Conservation (phyloP, 2,888 invertebrate genomes). For the Tuta absoluta region DNA sequence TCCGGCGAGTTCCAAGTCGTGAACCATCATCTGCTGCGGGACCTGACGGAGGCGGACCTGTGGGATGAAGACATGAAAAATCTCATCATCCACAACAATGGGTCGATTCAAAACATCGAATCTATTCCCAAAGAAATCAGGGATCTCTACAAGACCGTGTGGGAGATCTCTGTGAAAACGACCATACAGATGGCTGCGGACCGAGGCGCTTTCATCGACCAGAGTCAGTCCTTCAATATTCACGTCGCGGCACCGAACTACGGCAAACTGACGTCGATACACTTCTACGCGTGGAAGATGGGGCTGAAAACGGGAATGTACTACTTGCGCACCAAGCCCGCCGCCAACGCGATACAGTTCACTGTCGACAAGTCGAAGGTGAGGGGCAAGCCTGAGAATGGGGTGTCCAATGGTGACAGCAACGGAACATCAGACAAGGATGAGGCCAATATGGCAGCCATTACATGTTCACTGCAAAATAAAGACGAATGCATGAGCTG, state of each 20-base stretch:
- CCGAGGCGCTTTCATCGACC: slow-evolving; percentile 98
- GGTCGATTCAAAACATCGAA: slow-evolving; percentile 95
- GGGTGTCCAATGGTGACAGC: slow-evolving; percentile 27
- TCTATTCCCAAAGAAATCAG: slow-evolving; percentile 92
- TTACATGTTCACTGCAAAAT: slow-evolving; percentile 93
- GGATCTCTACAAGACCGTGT: slow-evolving; percentile 96
- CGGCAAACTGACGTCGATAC: slow-evolving; percentile 97
- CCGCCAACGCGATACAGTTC: slow-evolving; percentile 97
- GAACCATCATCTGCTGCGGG: slow-evolving; percentile 96
- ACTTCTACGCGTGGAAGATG: slow-evolving; percentile 98
- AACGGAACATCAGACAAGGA: slow-evolving; percentile 57
- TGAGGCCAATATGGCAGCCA: slow-evolving; percentile 84
- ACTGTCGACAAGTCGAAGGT: slow-evolving; percentile 92
- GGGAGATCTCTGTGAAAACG: slow-evolving; percentile 97
- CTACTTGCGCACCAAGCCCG: slow-evolving; percentile 97
- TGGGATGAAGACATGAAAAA: slow-evolving; percentile 99
- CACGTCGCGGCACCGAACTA: slow-evolving; percentile 97
- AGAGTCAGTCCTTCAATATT: slow-evolving; percentile 98
- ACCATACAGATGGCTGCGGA: slow-evolving; percentile 98
- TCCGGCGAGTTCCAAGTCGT: slow-evolving; percentile 98
- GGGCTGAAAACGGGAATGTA: slow-evolving; percentile 99
- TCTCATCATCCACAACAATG: slow-evolving; percentile 93
- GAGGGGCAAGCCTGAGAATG: slow-evolving; percentile 45
- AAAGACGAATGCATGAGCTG: slow-evolving; percentile 94
- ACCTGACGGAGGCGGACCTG: slow-evolving; percentile 93